These are phyloP conservation scores for Caenorhabditis doughertyi DNA, from an alignment of 2,888 invertebrate species.

Conservation along the genomic window DNA sequence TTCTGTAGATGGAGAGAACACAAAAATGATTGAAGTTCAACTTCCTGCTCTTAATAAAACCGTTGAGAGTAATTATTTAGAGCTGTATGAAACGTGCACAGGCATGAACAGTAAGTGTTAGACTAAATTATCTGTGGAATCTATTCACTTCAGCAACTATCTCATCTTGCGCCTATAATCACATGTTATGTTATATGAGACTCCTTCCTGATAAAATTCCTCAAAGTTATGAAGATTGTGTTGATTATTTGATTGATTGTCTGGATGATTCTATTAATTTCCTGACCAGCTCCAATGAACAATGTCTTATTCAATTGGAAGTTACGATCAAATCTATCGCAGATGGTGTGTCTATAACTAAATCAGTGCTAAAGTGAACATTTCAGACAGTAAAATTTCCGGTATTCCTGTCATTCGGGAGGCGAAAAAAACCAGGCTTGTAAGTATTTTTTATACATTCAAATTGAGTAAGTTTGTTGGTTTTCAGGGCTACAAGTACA, in stretches of 20 bases:
- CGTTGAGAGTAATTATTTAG: slow-evolving; percentile 1
- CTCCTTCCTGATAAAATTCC: neutral
- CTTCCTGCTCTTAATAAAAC: slow-evolving; percentile 26
- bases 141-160: slow-evolving; percentile 3
- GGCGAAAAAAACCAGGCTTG: neutral
- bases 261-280: slow-evolving; percentile 1
- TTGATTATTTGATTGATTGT: slow-evolving; percentile 21
- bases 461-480: too few relatives aligned
- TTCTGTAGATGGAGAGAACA: neutral
- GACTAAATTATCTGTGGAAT: neutral
- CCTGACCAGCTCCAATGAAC: neutral
- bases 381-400: slow-evolving; percentile 20
- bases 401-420: neutral
- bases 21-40: neutral
- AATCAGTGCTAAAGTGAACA: neutral
- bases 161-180: slow-evolving; percentile 24
- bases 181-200: slow-evolving; percentile 19
- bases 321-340: neutral
- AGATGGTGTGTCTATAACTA: neutral
- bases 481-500: too few relatives aligned
- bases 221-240: slow-evolving; percentile 25
- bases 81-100: slow-evolving; percentile 2
- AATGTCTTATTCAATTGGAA: slow-evolving; percentile 1
- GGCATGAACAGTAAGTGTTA: neutral
- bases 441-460: too few relatives aligned